Evolutionary conservation across 2,888 invertebrate species (phyloP).

Genomic region (Pseudococcus longispinus): DNA sequence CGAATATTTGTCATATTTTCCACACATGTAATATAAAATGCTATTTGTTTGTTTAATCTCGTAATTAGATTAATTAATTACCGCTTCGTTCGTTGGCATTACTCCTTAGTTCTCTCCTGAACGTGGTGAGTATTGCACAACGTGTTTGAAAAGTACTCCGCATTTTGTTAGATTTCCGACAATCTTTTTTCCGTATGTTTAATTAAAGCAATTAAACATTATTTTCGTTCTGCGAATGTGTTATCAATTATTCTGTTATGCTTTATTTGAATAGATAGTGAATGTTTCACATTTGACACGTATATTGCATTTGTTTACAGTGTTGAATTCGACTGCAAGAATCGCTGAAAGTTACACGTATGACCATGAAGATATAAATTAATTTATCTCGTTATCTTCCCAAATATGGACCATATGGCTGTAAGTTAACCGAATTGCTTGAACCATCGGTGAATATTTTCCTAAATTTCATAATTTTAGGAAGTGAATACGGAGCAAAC

Average conservation of each 20-base stretch:
- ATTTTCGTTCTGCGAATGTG: not conserved
- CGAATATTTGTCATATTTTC: not conserved
- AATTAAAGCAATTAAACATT: not conserved
- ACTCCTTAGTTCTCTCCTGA: not conserved
- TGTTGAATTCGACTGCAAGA: not conserved
- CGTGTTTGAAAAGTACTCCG: not conserved
- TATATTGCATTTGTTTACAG: not conserved
- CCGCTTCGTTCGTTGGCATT: not conserved
- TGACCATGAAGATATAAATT: not conserved
- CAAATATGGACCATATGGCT: not conserved
- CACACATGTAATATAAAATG: not conserved
- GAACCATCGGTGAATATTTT: not conserved
- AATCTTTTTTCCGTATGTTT: not conserved
- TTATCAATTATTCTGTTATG: not conserved
- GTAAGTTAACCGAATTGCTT: not conserved
- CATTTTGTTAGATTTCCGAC: not conserved
- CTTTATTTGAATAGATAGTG: not conserved
- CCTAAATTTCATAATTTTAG: not conserved
- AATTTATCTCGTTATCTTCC: not conserved
- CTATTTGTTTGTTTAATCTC: not conserved
- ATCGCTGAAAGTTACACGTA: not conserved
- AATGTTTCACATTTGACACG: not conserved
- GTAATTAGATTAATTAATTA: not conserved
- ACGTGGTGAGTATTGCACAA: not conserved
- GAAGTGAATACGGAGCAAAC: not conserved